Percentiles rank a stretch among this genome's conserved stretches.
Conservation (phyloP, 2,888 invertebrate species). For the Drosophila hawaiiensis region DNA sequence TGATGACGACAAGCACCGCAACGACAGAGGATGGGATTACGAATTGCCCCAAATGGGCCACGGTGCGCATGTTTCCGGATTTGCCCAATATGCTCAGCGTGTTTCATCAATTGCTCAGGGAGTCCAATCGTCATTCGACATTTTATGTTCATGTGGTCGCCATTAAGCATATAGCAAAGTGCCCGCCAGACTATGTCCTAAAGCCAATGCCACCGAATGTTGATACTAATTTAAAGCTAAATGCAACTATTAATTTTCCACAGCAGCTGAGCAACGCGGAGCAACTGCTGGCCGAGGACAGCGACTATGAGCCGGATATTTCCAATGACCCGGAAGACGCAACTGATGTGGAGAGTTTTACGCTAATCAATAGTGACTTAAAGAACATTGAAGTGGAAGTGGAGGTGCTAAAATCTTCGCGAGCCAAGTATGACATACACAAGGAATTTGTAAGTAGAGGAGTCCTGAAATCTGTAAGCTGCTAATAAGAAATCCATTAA, state of each 20-base stretch:
- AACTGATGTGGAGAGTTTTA: slow-evolving; percentile 12
- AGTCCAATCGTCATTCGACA: slow-evolving; percentile 69
- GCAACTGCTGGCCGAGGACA: slow-evolving; percentile 53
- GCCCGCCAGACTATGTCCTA: slow-evolving; percentile 36
- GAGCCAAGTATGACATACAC: not conserved
- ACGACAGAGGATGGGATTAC: slow-evolving; percentile 14
- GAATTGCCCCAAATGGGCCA: slow-evolving; percentile 61
- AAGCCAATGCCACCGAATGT: slow-evolving; percentile 33
- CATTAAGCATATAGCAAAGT: slow-evolving; percentile 60
- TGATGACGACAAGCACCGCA: slow-evolving; percentile 40
- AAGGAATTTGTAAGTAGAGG: not conserved
- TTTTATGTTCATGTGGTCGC: slow-evolving; percentile 72
- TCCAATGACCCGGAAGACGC: slow-evolving; percentile 39
- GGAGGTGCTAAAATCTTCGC: not conserved
- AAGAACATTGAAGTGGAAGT: slow-evolving; percentile 4
- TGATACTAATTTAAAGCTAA: slow-evolving; percentile 55
- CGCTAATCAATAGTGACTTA: slow-evolving; percentile 22
- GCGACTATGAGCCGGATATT: slow-evolving; percentile 75
- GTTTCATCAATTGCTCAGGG: slow-evolving; percentile 78
- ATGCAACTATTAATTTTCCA: slow-evolving; percentile 71
- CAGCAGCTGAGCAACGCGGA: slow-evolving; percentile 51
- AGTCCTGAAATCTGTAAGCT: not conserved
- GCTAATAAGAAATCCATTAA: not conserved
- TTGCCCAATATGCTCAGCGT: slow-evolving; percentile 72
- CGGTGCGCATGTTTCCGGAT: slow-evolving; percentile 82